phyloP scores from a whole-genome alignment of 2,113 vertebrate species.

The Vulpes vulpes region DNA sequence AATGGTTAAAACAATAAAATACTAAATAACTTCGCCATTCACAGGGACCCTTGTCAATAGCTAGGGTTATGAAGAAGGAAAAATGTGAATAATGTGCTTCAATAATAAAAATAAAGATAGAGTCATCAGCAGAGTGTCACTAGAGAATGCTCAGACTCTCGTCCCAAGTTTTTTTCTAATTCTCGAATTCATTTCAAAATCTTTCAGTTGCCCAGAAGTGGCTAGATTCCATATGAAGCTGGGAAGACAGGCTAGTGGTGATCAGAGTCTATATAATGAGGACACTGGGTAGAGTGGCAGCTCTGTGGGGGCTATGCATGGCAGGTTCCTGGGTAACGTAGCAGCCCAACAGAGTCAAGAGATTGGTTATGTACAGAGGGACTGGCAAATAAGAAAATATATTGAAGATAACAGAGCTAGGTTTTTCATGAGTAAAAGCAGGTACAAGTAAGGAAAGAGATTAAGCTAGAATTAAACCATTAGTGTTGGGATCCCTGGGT shows the following conservation, averaged over 20 bases:
- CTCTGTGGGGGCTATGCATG: background rate
- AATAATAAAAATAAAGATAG: background rate
- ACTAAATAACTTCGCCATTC: background rate
- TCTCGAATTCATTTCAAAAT: slow-evolving; percentile 37
- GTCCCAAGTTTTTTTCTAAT: background rate
- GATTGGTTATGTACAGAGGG: background rate
- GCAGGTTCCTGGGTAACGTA: background rate
- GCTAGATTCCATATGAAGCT: background rate
- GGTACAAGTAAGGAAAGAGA: background rate
- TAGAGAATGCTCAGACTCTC: background rate
- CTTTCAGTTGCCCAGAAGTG: slow-evolving; percentile 24
- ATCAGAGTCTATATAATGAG: background rate
- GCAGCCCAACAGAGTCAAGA: background rate
- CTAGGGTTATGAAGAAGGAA: background rate
- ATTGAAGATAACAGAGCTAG: background rate
- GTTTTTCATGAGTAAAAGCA: background rate
- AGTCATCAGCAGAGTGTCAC: background rate
- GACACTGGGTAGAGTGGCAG: background rate
- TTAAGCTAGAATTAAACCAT: background rate
- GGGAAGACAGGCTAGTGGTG: background rate
- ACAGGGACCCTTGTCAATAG: background rate
- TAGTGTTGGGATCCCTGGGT: no score
- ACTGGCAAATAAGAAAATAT: background rate
- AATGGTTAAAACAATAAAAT: slow-evolving; percentile 54
- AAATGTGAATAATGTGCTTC: slow-evolving; percentile 45